phyloP scores from a whole-genome alignment of 1,140 invertebrate genomes.

The Leguminivora glycinivorella region DNA sequence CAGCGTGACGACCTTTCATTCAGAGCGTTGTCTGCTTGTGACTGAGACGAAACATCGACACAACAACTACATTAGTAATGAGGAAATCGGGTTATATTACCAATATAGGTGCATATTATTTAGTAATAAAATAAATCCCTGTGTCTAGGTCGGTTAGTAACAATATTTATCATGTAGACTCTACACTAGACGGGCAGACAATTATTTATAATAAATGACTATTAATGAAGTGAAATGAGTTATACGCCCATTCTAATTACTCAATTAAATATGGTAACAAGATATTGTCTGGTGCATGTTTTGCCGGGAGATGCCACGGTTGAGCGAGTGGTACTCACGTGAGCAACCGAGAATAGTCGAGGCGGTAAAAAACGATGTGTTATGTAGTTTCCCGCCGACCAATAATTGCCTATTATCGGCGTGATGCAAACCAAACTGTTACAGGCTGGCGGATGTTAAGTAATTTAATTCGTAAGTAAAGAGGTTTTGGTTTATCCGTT shows the following conservation, averaged over 20 bases:
- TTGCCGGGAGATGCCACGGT: slow-evolving; percentile 8
- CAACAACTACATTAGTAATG: slow-evolving; percentile 38
- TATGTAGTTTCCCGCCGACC: slow-evolving; percentile 18
- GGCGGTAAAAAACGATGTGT: slow-evolving; percentile 11
- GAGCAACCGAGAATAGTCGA: slow-evolving; percentile 5
- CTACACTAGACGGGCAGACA: neutral
- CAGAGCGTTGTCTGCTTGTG: slow-evolving; percentile 42
- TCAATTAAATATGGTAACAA: slow-evolving; percentile 49
- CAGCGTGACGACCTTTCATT: slow-evolving; percentile 56
- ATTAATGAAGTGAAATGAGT: neutral
- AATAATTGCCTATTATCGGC: slow-evolving; percentile 22
- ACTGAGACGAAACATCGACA: slow-evolving; percentile 35
- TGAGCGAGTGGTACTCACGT: slow-evolving; percentile 18
- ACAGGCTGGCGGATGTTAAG: neutral
- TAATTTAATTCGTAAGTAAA: neutral
- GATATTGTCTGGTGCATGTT: slow-evolving; percentile 23
- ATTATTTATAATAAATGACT: neutral
- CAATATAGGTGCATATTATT: neutral
- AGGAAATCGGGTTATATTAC: slow-evolving; percentile 37
- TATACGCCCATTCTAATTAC: slow-evolving; percentile 47
- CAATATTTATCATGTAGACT: neutral
- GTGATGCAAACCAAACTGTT: neutral
- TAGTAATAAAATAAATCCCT: neutral
- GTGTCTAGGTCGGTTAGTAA: neutral
- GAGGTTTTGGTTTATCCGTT: neutral